These are phyloP conservation scores for Mugil cephalus DNA, from an alignment of 2,113 vertebrate genomes.

Conservation along the genomic window DNA sequence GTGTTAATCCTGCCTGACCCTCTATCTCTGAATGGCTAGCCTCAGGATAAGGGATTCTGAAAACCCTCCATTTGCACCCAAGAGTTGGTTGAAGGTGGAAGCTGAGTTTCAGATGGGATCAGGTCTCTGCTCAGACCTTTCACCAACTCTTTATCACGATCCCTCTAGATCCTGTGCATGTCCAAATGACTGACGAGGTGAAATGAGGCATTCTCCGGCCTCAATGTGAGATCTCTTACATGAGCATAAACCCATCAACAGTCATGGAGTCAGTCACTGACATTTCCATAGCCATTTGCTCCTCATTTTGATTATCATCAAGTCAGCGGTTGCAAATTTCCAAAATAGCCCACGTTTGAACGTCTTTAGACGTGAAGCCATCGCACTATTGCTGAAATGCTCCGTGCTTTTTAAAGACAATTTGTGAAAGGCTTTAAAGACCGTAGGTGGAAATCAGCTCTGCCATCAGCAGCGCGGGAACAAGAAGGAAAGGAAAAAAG, in stretches of 20 bases:
- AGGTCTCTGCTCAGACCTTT: constrained; percentile 20
- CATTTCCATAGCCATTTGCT: constrained; percentile 36
- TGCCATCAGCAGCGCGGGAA: neutral
- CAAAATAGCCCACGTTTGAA: constrained; percentile 5
- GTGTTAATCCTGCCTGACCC: constrained; percentile 44
- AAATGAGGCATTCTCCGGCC: constrained; percentile 23
- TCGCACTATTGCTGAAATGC: neutral
- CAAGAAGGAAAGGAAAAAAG: neutral
- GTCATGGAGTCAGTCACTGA: constrained; percentile 23
- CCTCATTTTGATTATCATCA: constrained; percentile 22
- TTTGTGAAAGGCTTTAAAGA: neutral
- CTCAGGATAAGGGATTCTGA: constrained; percentile 30
- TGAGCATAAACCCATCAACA: constrained; percentile 5
- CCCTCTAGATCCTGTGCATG: constrained; percentile 11
- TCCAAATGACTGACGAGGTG: constrained; percentile 36
- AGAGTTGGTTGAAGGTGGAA: constrained; percentile 8
- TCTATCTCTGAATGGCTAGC: constrained; percentile 31
- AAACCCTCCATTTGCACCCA: constrained; percentile 22
- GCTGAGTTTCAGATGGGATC: constrained; percentile 17
- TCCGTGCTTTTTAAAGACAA: neutral
- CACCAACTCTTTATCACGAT: constrained; percentile 38
- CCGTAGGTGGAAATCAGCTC: neutral
- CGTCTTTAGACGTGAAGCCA: neutral
- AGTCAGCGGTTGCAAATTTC: neutral
- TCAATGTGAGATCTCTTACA: constrained; percentile 37